Evolutionary conservation across 2,797 vertebrate species (phyloP).

Genomic region (Molossus molossus): DNA sequence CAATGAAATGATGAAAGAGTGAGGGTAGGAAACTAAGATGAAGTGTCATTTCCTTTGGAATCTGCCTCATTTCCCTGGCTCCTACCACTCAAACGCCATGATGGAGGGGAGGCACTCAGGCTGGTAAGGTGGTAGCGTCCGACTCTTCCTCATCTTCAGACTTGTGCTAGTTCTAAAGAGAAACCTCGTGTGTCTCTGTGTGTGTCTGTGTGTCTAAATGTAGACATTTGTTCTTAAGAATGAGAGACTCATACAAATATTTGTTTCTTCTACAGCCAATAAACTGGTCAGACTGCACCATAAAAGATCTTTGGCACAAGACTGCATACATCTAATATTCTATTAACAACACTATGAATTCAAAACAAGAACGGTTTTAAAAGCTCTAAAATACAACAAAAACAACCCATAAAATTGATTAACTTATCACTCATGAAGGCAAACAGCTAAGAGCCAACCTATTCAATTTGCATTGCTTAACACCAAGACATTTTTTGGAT

Average conservation of each 20-base stretch:
- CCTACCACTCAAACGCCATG: background rate
- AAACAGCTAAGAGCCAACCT: background rate
- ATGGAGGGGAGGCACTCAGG: background rate
- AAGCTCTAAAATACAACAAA: constrained; percentile 43
- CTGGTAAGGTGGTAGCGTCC: background rate
- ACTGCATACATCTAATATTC: constrained; percentile 2
- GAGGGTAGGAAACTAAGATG: background rate
- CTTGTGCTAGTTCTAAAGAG: background rate
- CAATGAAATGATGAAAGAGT: constrained; percentile 12
- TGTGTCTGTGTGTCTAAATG: background rate
- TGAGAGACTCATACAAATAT: background rate
- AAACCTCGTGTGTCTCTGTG: background rate
- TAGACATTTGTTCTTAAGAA: background rate
- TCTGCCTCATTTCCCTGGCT: background rate
- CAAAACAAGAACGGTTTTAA: background rate
- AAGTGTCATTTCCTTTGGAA: constrained; percentile 12
- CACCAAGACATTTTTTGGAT: background rate
- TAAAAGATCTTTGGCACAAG: background rate
- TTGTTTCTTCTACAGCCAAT: background rate
- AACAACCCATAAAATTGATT: constrained; percentile 10
- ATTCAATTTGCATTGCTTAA: background rate
- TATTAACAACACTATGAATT: background rate
- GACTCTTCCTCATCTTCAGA: background rate
- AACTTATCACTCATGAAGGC: background rate
- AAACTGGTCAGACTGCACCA: background rate